Evolutionary conservation across 2,797 vertebrate species (phyloP).

Genomic region (Furcifer pardalis): DNA sequence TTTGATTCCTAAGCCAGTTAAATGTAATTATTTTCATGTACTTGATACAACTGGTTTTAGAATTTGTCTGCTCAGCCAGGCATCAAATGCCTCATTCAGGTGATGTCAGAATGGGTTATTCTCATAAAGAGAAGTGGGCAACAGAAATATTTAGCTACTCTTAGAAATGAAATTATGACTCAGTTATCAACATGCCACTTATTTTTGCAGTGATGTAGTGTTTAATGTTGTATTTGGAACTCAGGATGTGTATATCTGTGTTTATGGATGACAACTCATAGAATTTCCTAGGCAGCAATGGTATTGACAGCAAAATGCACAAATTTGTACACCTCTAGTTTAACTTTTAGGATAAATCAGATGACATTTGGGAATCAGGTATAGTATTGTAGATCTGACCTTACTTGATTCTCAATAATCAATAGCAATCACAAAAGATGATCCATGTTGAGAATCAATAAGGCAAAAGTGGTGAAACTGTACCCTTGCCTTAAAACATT

Average conservation of each 20-base stretch:
- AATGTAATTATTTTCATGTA: constrained; percentile 13
- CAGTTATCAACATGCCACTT: not conserved
- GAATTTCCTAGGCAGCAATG: no score
- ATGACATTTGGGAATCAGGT: not conserved
- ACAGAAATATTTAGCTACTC: not conserved
- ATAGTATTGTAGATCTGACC: not conserved
- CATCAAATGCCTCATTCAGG: constrained; percentile 8
- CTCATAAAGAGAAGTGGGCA: not conserved
- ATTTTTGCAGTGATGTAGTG: not conserved
- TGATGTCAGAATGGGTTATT: constrained; percentile 2
- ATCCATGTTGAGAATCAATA: not conserved
- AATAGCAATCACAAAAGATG: not conserved
- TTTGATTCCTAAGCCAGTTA: constrained; percentile 30
- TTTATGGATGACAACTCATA: no score
- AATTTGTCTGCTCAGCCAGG: not conserved
- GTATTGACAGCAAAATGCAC: no score
- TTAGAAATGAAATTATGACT: not conserved
- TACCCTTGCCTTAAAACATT: not conserved
- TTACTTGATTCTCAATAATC: not conserved
- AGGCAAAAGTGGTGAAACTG: not conserved
- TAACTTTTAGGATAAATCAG: no score
- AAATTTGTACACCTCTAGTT: no score
- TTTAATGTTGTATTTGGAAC: not conserved
- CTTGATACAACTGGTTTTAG: not conserved
- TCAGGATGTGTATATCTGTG: no score